Evolutionary conservation across 2,888 invertebrate genomes (phyloP), one percentile per base, ranked within the genome.

Genomic region (Chrysotoxum bicinctum): DNA sequence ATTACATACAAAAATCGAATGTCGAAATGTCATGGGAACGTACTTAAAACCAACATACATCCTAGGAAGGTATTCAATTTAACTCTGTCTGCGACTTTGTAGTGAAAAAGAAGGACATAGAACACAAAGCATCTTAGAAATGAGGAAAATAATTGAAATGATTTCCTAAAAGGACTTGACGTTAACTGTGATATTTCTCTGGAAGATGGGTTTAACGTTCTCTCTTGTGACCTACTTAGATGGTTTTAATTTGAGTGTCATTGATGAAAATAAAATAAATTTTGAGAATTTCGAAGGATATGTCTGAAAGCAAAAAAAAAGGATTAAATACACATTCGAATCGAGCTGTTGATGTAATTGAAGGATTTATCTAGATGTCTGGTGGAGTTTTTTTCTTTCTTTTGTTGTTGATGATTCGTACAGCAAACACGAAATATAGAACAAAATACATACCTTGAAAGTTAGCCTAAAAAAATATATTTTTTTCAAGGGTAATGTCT

Each of bases 11-110:
- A 48, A 66, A 82, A 82, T 82, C 62, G 70, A 58, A 70, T 82
- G 81, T 82, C 81, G 81, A 82, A 77, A 56, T 77, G 81, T 72
- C 70, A 77, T 68, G 81, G 50, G 40, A 56, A 72, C 56, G 5
- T 56, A 32, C 19, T 30, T 32, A 35, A 19, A 58, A 58, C 7
- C 37, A 37, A 58, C 56, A 56, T 56, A 8, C 58, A 37, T 40
- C 12, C 14, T 66, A 72, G 48, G 19, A 19, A 50, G 66, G 60
- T 72, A 77, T 82, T 82, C 77, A 77, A 82, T 82, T 82, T 77
- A 58, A 56, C 48, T 60, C 56, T 68, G 77, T 68, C 60, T 58
- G 12, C 35, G 35, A 58, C 7, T 37, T 56, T 35, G 19, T 19
- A 56, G 21, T 56, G 40, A 40, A 43, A 50, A 43, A 16, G 43